These are phyloP conservation scores for Polypedilum vanderplanki DNA, from an alignment of 1,140 invertebrate species.

Conservation along the genomic window DNA sequence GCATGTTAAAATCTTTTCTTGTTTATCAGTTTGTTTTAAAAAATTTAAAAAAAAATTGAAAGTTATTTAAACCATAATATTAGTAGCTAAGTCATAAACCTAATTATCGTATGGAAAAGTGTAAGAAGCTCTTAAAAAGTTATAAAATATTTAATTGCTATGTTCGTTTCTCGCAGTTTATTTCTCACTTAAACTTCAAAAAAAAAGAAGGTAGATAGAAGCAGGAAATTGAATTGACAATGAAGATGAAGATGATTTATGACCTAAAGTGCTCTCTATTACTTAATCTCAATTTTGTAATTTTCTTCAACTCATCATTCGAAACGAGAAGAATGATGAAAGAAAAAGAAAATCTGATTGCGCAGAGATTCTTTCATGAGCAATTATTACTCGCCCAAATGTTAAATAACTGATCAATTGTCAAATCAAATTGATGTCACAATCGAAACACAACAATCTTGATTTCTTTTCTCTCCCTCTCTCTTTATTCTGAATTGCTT, in stretches of 20 bases:
- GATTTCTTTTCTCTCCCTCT: conserved; percentile 3
- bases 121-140: conserved; percentile 24
- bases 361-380: too few relatives aligned
- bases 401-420: conserved; percentile 24
- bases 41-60: too few relatives aligned
- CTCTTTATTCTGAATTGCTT: background rate
- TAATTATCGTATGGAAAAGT: background rate
- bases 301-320: too few relatives aligned
- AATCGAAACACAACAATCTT: background rate
- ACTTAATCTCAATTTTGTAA: too few relatives aligned
- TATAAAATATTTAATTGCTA: conserved; percentile 22
- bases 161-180: background rate
- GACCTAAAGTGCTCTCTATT: too few relatives aligned
- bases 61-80: background rate
- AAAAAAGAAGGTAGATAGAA: background rate
- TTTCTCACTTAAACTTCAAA: background rate
- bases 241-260: too few relatives aligned
- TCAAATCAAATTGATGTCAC: conserved; percentile 23
- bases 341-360: too few relatives aligned
- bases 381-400: background rate
- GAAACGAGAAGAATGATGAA: too few relatives aligned
- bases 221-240: too few relatives aligned
- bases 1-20: too few relatives aligned
- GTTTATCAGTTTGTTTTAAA: too few relatives aligned
- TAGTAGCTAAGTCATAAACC: conserved; percentile 23